Base-by-base conservation (phyloP, 2,113 vertebrate species). In the Otus sunia region DNA sequence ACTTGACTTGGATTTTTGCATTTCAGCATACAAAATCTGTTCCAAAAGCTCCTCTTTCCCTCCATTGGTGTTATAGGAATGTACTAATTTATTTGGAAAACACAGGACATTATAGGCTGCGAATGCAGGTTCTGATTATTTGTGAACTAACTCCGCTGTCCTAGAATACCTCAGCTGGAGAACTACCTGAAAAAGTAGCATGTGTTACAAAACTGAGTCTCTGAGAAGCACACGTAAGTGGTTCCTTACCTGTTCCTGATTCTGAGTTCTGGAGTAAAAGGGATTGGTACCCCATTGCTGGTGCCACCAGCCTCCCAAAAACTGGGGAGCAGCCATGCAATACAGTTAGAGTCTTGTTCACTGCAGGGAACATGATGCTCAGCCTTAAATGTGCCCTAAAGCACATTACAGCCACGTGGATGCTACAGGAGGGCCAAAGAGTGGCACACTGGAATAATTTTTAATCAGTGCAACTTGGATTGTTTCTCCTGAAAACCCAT, bases 391-490 rank as follows among this genome's bases (percentile, higher is more conserved):
- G 4, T 68, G 18, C 34, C 62, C 25, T 56, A 43, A 60, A 78
- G 9, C 0, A 0, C 41, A 13, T 49, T 58, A 18, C 45, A 74
- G 27, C n/a, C 49, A 37, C 0, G 1, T 20, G 53, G 25, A 17
- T 82, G 11, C 68, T 74, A 39, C 36, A 82, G 69, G 41, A 43
- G 11, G n/a, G 14, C 20, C 88, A 27, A 25, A 37, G 26, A 69
- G 13, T 14, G 6, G 10, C 27, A 36, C 41, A 32, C 2, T 14
- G 18, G 16, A 53, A 62, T 80, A 37, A 47, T 92, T 66, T 53
- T 25, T 72, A 53, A 58, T 90, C 58, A 76, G 0, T 68, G 15
- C 27, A 62, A 21, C 67, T 83, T 58, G 41, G 12, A 53, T 59
- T 66, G 18, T 88, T 93, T 86, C 52, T 95, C 27, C 71, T 66